Evolutionary conservation across 2,113 vertebrate genomes (phyloP).

Genomic region (Mesoclemmys tuberculata): DNA sequence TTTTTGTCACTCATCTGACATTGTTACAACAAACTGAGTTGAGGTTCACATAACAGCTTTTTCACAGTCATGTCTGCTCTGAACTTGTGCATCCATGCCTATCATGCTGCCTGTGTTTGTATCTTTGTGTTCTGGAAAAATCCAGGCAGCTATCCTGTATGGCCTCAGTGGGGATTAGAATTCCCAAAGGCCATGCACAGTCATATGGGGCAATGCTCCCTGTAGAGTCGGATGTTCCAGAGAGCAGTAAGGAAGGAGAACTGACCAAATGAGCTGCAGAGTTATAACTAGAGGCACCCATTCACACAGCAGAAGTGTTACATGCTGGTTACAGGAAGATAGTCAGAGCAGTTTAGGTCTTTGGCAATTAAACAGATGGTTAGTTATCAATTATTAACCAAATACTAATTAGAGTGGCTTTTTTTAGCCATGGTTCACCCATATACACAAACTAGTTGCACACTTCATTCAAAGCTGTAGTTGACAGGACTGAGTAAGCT

Average conservation of each 20-base stretch:
- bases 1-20: too few relatives aligned
- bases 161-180: neutral
- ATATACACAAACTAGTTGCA: neutral
- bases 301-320: neutral
- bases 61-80: neutral
- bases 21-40: too few relatives aligned
- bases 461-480: neutral
- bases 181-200: neutral
- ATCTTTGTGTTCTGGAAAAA: neutral
- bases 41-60: neutral
- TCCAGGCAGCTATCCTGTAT: neutral
- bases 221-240: neutral
- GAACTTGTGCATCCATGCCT: neutral
- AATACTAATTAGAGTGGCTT: neutral
- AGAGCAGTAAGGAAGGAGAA: neutral
- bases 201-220: neutral
- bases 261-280: neutral
- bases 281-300: neutral
- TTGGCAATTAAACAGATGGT: neutral
- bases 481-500: neutral
- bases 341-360: neutral
- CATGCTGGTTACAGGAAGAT: neutral
- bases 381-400: neutral
- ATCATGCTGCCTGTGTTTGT: neutral
- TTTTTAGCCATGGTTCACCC: neutral